Percentiles rank a stretch among this genome's conserved stretches.
phyloP scores from a whole-genome alignment of 2,113 vertebrate genomes.

The Catharus bicknelli region DNA sequence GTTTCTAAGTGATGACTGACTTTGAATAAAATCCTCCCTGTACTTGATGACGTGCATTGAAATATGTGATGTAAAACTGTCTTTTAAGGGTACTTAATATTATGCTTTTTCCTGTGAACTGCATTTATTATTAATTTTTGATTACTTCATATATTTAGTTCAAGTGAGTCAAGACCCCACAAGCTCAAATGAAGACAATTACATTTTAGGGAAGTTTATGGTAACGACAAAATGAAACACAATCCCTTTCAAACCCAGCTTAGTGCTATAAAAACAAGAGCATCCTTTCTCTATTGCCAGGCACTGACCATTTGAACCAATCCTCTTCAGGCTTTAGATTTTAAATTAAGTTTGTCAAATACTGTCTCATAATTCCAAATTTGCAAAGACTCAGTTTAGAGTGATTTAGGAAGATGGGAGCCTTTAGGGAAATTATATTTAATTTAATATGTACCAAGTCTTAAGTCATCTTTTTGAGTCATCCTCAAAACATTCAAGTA shows the following conservation, averaged over 20 bases:
- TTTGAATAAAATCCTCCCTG: background rate
- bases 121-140: background rate
- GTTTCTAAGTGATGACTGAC: accelerated
- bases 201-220: background rate
- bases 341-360: background rate
- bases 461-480: background rate
- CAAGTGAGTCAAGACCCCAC: background rate
- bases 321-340: background rate
- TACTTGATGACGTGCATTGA: background rate
- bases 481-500: background rate
- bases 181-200: background rate
- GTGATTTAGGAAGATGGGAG: background rate
- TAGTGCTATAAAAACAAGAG: background rate
- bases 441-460: background rate
- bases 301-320: background rate
- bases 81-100: background rate
- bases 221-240: background rate
- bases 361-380: background rate
- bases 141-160: background rate
- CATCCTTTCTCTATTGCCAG: background rate
- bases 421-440: background rate
- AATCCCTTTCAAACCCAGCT: background rate
- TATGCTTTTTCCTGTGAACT: background rate
- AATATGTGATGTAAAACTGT: background rate
- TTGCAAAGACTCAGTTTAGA: background rate